Conservation (phyloP, 1,140 invertebrate species). For the Daktulosphaira vitifoliae region DNA sequence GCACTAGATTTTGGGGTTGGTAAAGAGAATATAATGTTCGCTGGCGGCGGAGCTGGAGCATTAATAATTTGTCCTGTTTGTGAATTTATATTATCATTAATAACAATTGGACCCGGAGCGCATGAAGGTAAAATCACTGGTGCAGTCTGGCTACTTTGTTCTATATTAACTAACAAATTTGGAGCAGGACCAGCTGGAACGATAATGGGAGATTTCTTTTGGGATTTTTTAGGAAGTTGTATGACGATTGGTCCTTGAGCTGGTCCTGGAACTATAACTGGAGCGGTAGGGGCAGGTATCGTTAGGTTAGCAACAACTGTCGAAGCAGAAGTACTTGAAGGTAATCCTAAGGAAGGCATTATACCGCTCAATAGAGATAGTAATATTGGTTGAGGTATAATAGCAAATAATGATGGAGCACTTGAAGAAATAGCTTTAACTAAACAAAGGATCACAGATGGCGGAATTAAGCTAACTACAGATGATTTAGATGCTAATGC, state of each 20-base stretch:
- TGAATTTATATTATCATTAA: neutral
- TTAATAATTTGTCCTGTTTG: neutral
- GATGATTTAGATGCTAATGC: neutral
- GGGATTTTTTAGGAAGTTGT: neutral
- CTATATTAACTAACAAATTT: too few species aligned
- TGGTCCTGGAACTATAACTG: neutral
- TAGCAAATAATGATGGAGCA: neutral
- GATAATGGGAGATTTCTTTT: too few species aligned
- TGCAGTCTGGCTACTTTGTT: neutral
- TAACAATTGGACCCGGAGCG: neutral
- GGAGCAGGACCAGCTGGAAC: too few species aligned
- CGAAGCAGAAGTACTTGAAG: neutral
- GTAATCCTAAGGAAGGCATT: neutral
- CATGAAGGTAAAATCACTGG: neutral
- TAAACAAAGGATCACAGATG: neutral
- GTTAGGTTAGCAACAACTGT: neutral
- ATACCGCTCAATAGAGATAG: too few species aligned
- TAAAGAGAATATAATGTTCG: neutral
- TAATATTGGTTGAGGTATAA: neutral
- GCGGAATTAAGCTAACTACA: neutral
- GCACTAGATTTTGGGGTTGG: neutral
- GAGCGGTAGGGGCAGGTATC: neutral
- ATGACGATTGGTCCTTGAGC: neutral
- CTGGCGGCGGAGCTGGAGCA: neutral
- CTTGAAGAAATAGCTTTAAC: neutral